Evolutionary conservation across 2,113 vertebrate species (phyloP).

Genomic region (Zingel zingel): DNA sequence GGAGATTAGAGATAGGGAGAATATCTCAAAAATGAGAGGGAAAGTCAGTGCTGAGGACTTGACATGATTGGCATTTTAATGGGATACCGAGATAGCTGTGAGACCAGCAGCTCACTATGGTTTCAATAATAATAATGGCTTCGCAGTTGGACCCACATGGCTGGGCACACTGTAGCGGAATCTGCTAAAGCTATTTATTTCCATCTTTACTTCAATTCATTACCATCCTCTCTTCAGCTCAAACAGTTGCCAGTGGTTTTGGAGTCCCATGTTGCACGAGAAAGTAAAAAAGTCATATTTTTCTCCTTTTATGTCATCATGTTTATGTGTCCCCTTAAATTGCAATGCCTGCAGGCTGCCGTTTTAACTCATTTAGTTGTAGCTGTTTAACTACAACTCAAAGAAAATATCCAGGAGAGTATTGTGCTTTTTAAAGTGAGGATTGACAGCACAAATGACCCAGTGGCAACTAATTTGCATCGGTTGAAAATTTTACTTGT

Average conservation of each 20-base stretch:
- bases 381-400: neutral
- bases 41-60: slow-evolving; percentile 48
- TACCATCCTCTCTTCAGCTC: neutral
- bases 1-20: slow-evolving; percentile 30
- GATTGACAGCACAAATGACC: neutral
- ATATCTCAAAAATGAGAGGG: slow-evolving; percentile 40
- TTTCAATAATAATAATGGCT: slow-evolving; percentile 58
- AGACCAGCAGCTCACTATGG: slow-evolving; percentile 53
- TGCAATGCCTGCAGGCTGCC: slow-evolving; percentile 3
- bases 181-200: slow-evolving; percentile 36
- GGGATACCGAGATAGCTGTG: slow-evolving; percentile 42
- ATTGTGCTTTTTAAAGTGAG: neutral
- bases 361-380: slow-evolving; percentile 6
- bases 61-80: slow-evolving; percentile 64
- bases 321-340: neutral
- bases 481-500: neutral
- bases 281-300: slow-evolving; percentile 32
- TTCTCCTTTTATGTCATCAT: slow-evolving; percentile 19
- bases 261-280: neutral
- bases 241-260: slow-evolving; percentile 11
- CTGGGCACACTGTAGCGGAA: slow-evolving; percentile 9
- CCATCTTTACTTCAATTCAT: slow-evolving; percentile 22
- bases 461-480: neutral
- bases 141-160: slow-evolving; percentile 34
- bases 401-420: neutral